Evolutionary conservation across 2,888 invertebrate species (phyloP).

Genomic region (Baccha elongata): DNA sequence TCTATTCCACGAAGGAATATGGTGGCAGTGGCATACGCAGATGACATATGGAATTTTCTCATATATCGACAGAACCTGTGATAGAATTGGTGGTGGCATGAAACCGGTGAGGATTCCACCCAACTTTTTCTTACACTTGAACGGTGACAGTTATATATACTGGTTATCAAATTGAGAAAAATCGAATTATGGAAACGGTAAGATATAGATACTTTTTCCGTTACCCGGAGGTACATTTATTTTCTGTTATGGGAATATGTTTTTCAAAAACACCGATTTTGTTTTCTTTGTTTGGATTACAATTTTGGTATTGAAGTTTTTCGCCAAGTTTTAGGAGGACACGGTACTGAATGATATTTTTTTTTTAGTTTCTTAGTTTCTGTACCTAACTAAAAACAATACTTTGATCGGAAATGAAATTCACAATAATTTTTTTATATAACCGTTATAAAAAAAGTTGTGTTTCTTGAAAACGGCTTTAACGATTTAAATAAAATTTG

Average conservation of each 20-base stretch:
- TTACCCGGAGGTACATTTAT: conserved; percentile 37
- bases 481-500: too few relatives aligned
- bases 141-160: conserved; percentile 49
- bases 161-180: conserved; percentile 67
- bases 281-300: conserved; percentile 7
- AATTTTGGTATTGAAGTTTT: conserved; percentile 2
- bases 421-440: too few relatives aligned
- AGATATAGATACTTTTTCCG: conserved; percentile 9
- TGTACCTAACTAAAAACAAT: too few relatives aligned
- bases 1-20: conserved; percentile 32
- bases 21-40: conserved; percentile 34
- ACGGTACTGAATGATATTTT: too few relatives aligned
- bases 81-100: not conserved
- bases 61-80: not conserved
- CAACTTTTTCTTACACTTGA: conserved; percentile 43
- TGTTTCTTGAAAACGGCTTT: too few relatives aligned
- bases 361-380: too few relatives aligned
- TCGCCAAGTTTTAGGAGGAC: too few relatives aligned
- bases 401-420: too few relatives aligned
- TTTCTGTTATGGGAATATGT: conserved; percentile 8
- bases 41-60: conserved; percentile 55
- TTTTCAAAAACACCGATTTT: conserved; percentile 1
- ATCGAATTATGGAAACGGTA: conserved; percentile 52
- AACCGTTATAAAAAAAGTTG: too few relatives aligned
- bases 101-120: conserved; percentile 22